phyloP scores from a whole-genome alignment of 2,113 vertebrate species.

The Corapipo altera region DNA sequence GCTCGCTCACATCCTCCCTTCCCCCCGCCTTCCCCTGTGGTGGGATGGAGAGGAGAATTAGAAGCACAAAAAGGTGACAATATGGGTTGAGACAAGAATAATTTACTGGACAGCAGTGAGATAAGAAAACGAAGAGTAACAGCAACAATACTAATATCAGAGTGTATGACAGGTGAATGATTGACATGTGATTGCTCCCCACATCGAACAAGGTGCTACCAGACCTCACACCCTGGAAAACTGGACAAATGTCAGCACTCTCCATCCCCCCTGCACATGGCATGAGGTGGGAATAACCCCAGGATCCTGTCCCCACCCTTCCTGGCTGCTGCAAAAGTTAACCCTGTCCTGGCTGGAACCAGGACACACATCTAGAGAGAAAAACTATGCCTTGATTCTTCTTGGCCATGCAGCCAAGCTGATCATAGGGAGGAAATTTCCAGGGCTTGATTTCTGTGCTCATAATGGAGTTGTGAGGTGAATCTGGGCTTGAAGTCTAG shows the following conservation, averaged over 20 bases:
- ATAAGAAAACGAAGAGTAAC: not conserved
- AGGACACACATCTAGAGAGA: not conserved
- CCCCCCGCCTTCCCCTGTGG: not conserved
- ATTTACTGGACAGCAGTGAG: not conserved
- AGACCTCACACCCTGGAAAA: not conserved
- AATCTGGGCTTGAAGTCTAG: not conserved
- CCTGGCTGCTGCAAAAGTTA: not conserved
- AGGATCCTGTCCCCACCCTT: not conserved
- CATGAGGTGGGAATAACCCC: not conserved
- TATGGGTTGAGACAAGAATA: fast-evolving
- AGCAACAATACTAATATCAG: not conserved
- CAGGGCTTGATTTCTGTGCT: not conserved
- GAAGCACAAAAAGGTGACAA: not conserved
- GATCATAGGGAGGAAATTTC: not conserved
- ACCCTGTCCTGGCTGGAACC: not conserved
- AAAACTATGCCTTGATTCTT: not conserved
- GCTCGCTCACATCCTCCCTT: no score
- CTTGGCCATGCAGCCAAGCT: not conserved
- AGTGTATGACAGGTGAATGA: not conserved
- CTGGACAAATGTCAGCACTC: not conserved
- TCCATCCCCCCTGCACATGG: no score
- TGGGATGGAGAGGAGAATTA: not conserved
- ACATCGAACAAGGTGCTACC: not conserved
- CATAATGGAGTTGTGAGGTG: not conserved
- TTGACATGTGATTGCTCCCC: not conserved